These are phyloP conservation scores for Chrysodeixis includens DNA, from an alignment of 2,888 invertebrate genomes.

Conservation along the genomic window DNA sequence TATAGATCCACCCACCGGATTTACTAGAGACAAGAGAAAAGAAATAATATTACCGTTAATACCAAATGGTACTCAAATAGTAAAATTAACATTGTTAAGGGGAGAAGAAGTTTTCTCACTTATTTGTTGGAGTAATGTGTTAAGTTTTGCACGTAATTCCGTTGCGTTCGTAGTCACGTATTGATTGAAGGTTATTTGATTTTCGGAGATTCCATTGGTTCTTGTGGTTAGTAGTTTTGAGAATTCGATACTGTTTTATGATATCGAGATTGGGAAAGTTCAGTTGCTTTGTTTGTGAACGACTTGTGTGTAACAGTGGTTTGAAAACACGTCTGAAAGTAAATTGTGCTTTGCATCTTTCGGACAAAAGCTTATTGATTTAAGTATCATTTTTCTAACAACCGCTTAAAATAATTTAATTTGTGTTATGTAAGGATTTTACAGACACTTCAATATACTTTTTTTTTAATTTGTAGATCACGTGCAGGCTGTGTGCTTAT, in stretches of 20 bases:
- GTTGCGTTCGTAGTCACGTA: constrained; percentile 57
- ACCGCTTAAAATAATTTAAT: too few relatives aligned
- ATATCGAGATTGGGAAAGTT: constrained; percentile 6
- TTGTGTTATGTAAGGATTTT: too few relatives aligned
- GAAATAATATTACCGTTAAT: constrained; percentile 42
- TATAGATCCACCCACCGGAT: too few relatives aligned
- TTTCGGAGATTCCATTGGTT: constrained; percentile 41
- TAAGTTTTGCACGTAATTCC: constrained; percentile 51
- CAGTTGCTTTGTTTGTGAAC: background rate
- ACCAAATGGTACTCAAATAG: constrained; percentile 44
- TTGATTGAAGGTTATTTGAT: constrained; percentile 56
- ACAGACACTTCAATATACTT: too few relatives aligned
- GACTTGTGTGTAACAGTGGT: background rate
- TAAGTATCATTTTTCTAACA: too few relatives aligned
- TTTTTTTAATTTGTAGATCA: too few relatives aligned
- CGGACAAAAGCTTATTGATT: too few relatives aligned
- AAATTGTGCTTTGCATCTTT: too few relatives aligned
- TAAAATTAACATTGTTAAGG: constrained; percentile 60
- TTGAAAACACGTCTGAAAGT: background rate
- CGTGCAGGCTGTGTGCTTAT: too few relatives aligned
- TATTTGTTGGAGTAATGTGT: constrained; percentile 61
- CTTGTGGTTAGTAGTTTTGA: constrained; percentile 8
- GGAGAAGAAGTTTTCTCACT: constrained; percentile 55
- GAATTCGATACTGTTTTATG: background rate
- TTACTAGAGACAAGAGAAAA: constrained; percentile 19